Base-by-base conservation (phyloP, 2,888 invertebrate species). In the Patella ulyssiponensis region DNA sequence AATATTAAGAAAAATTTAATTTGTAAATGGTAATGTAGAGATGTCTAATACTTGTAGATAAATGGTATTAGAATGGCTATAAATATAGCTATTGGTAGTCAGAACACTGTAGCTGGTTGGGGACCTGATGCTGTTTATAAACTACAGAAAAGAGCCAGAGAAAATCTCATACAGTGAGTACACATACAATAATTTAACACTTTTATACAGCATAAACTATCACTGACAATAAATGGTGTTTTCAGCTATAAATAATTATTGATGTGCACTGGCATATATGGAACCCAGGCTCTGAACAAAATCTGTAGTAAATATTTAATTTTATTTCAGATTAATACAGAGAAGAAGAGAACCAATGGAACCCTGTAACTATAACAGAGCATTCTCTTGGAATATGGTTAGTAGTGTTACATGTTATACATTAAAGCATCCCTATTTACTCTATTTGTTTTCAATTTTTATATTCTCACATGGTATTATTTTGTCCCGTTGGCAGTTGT, bases 31-130 rank as follows among this genome's bases (percentile, higher is more conserved):
- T 27, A 27, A 33, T 33, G 5, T 33, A 33, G 5, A 33, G 33
- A 33, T 33, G 4, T 33, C 5, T 33, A 33, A 33, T 33, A 33
- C 4, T 74, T 74, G 58, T 85, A 91, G 91, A 88, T 91, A 70
- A 91, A 91, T 83, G 85, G 84, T 27, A 88, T 91, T 27, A 81
- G 90, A 23, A 85, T 88, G 82, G 89, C 89, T 1, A 88, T 91
- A 72, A 90, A 91, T 81, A 81, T 90, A 76, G 88, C 90, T 7
- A 83, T 90, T 53, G 90, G 90, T 15, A 88, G 82, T 72, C 86
- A 88, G 76, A 83, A 85, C 33, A 81, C 81, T 7, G 84, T 84
- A 33, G 82, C 86, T 7, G 81, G 83, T 23, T 91, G 90, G 90
- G 88, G 88, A 14, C 84, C 84, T 27, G 87, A 88, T 75, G 88